These are phyloP conservation scores for Siderastrea radians DNA, from an alignment of 92 coral and sea anemone genomes.

Conservation along the genomic window DNA sequence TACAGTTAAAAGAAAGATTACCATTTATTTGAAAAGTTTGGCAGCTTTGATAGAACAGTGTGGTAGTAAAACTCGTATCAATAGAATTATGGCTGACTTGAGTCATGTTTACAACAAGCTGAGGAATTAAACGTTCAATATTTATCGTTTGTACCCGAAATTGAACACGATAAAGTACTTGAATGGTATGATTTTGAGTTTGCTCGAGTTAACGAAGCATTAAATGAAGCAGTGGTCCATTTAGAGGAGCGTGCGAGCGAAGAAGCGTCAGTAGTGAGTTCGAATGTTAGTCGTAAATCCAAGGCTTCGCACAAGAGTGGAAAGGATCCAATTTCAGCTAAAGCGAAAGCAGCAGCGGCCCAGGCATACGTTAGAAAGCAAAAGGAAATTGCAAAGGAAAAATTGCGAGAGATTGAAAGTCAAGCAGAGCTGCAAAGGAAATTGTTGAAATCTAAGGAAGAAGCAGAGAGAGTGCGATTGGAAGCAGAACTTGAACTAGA, in stretches of 20 bases:
- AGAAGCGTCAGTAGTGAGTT: constrained; percentile 3
- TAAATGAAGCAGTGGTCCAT: background rate
- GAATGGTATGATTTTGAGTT: background rate
- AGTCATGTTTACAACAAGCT: constrained; percentile 13
- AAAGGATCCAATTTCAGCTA: no score
- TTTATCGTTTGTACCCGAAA: constrained; percentile 3
- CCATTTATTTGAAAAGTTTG: background rate
- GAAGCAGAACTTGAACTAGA: constrained; percentile 24
- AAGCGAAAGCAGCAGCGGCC: background rate
- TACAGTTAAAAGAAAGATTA: no score
- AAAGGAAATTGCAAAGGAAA: background rate
- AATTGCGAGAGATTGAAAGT: background rate
- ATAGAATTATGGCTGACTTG: constrained; percentile 9
- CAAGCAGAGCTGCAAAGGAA: background rate
- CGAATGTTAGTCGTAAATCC: background rate
- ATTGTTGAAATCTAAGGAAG: constrained; percentile 6
- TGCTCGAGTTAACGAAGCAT: constrained; percentile 7
- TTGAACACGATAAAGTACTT: constrained; percentile 15
- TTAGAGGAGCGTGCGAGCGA: background rate
- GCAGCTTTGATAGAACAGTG: background rate
- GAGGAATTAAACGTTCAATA: constrained; percentile 15
- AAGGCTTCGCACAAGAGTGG: no score
- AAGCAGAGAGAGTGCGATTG: constrained; percentile 22
- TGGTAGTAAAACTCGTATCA: background rate
- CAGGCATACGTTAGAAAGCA: background rate